Evolutionary conservation across 2,888 invertebrate genomes (phyloP).

Genomic region (Aquatica leii): DNA sequence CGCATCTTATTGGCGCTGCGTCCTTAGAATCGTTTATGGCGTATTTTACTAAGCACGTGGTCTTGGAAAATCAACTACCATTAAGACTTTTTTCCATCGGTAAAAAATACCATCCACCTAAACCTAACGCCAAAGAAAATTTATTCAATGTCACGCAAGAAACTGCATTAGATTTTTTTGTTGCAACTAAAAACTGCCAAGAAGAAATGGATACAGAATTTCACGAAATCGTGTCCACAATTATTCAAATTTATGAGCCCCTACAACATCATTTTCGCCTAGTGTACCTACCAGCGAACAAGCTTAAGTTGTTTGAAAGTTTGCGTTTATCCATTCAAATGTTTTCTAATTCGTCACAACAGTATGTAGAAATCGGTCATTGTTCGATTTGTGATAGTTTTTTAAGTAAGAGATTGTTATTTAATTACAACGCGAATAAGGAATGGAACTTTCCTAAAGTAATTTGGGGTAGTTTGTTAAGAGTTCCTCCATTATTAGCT

Average conservation of each 20-base stretch:
- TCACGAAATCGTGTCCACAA: conserved; percentile 63
- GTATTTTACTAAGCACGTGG: conserved; percentile 72
- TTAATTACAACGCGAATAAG: conserved; percentile 70
- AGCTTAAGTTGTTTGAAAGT: conserved; percentile 71
- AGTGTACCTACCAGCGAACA: conserved; percentile 68
- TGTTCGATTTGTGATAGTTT: conserved; percentile 76
- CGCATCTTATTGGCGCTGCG: conserved; percentile 80
- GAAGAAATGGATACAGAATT: conserved; percentile 65
- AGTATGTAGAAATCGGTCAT: conserved; percentile 77
- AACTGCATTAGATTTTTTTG: conserved; percentile 73
- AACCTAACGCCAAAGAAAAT: conserved; percentile 51
- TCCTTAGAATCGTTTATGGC: conserved; percentile 78
- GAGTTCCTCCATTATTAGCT: conserved; percentile 77
- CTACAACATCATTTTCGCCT: conserved; percentile 75
- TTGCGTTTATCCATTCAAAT: conserved; percentile 75
- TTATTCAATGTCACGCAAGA: conserved; percentile 76
- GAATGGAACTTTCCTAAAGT: conserved; percentile 70
- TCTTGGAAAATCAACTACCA: conserved; percentile 71
- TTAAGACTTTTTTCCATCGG: conserved; percentile 64
- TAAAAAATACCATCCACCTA: conserved; percentile 69
- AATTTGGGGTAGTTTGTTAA: conserved; percentile 76
- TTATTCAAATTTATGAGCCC: conserved; percentile 69
- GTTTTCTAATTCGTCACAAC: conserved; percentile 71
- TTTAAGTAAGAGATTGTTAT: conserved; percentile 79
- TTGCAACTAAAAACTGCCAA: conserved; percentile 62